Percentiles rank a stretch among this genome's conserved stretches.
These are phyloP conservation scores for Eunapius fragilis DNA, from an alignment of 37 sponge, comb jelly and placozoan genomes.

Conservation along the genomic window DNA sequence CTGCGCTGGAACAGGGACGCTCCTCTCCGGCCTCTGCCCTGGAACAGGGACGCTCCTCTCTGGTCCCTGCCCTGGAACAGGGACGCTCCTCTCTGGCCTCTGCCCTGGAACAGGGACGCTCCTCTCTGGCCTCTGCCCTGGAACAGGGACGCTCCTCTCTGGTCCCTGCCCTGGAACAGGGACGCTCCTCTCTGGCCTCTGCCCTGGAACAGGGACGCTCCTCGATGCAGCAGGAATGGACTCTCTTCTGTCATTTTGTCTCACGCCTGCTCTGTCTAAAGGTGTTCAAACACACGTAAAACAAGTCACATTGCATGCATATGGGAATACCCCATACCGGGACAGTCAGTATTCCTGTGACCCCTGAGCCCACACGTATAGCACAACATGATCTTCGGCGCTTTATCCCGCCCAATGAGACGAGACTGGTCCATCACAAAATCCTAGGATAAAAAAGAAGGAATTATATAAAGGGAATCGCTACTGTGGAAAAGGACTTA, in stretches of 20 bases:
- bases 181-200: not conserved
- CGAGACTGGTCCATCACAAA: constrained; percentile 24
- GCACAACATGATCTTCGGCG: constrained; percentile 57
- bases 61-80: no score
- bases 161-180: not conserved
- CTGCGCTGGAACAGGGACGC: no score
- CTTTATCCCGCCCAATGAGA: constrained; percentile 13
- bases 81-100: no score
- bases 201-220: no score
- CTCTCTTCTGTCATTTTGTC: not conserved
- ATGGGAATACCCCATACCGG: not conserved
- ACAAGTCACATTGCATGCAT: no score
- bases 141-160: no score
- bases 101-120: no score
- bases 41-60: no score
- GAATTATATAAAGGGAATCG: not conserved
- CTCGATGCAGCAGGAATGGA: not conserved
- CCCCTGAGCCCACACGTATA: constrained; percentile 20
- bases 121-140: no score
- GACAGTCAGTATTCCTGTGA: constrained; percentile 38
- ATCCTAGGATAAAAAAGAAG: not conserved
- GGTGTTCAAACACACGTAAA: not conserved
- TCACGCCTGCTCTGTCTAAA: not conserved
- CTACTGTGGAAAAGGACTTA: no score
- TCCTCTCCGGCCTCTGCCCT: no score